Percentiles rank a stretch among this genome's conserved stretches.
These are phyloP conservation scores for Idaea straminata DNA, from an alignment of 2,888 invertebrate genomes.

Conservation along the genomic window DNA sequence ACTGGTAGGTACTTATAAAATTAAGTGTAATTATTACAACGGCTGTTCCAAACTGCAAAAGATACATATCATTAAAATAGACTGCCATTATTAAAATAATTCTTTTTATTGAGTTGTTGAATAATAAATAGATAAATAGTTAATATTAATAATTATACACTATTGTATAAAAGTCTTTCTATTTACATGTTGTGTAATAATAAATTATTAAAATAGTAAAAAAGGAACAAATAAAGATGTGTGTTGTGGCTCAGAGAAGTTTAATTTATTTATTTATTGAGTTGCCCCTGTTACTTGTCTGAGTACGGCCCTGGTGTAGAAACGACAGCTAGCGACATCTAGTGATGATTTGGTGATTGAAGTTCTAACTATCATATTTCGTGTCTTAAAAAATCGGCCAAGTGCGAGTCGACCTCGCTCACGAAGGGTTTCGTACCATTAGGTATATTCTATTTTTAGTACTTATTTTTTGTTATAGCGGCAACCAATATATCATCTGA, in stretches of 20 bases:
- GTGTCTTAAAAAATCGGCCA: too few species aligned
- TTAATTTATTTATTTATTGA: constrained; percentile 19
- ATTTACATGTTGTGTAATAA: constrained; percentile 80
- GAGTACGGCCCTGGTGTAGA: neutral
- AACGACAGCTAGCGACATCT: neutral
- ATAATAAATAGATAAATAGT: constrained; percentile 65
- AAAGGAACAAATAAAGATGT: constrained; percentile 64
- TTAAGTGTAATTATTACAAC: constrained; percentile 28
- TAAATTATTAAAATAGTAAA: constrained; percentile 67
- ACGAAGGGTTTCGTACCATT: too few species aligned
- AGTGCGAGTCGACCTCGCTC: too few species aligned
- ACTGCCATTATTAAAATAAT: constrained; percentile 74
- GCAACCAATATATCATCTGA: too few species aligned
- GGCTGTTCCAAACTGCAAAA: constrained; percentile 79
- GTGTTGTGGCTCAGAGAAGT: constrained; percentile 65
- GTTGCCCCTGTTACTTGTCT: neutral
- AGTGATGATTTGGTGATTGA: neutral
- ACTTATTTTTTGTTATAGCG: too few species aligned
- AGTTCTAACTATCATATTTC: neutral
- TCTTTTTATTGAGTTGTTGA: constrained; percentile 77
- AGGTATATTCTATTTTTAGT: too few species aligned
- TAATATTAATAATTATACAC: constrained; percentile 74
- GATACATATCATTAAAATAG: constrained; percentile 80
- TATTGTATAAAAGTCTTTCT: constrained; percentile 80
- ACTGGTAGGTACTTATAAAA: constrained; percentile 31